Evolutionary conservation across 2,113 vertebrate genomes (phyloP).

Genomic region (Rhinolophus sinicus): DNA sequence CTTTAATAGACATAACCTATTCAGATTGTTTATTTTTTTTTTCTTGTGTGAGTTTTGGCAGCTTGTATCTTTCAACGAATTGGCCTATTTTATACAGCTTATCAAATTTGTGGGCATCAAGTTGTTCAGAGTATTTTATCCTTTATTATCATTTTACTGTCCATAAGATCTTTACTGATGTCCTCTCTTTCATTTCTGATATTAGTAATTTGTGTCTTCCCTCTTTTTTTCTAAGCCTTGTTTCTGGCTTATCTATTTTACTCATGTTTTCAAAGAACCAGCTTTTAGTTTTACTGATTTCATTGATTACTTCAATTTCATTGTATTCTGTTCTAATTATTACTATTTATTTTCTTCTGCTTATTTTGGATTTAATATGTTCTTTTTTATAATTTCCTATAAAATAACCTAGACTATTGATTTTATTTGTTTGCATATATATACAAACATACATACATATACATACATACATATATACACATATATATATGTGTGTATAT

Average conservation of each 20-base stretch:
- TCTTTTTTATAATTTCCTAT: background rate
- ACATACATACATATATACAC: background rate
- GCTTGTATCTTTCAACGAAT: background rate
- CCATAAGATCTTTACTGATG: background rate
- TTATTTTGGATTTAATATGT: background rate
- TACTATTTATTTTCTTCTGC: background rate
- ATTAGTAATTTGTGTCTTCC: background rate
- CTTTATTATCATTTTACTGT: background rate
- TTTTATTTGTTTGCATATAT: background rate
- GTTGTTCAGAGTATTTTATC: background rate
- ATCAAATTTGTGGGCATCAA: background rate
- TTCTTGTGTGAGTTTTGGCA: background rate
- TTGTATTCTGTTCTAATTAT: background rate
- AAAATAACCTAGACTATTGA: background rate
- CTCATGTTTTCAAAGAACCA: background rate
- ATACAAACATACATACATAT: background rate
- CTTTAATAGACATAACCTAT: background rate
- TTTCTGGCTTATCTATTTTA: background rate
- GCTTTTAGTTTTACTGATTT: too few species aligned
- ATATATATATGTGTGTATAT: too few species aligned
- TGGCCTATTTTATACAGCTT: background rate
- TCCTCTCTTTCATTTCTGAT: background rate
- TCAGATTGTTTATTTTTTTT: background rate
- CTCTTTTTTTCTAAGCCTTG: background rate
- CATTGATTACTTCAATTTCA: background rate